Percentiles rank a stretch among this genome's conserved stretches.
These are phyloP conservation scores for Mus spicilegus DNA, from an alignment of 2,113 vertebrate genomes.

Conservation along the genomic window DNA sequence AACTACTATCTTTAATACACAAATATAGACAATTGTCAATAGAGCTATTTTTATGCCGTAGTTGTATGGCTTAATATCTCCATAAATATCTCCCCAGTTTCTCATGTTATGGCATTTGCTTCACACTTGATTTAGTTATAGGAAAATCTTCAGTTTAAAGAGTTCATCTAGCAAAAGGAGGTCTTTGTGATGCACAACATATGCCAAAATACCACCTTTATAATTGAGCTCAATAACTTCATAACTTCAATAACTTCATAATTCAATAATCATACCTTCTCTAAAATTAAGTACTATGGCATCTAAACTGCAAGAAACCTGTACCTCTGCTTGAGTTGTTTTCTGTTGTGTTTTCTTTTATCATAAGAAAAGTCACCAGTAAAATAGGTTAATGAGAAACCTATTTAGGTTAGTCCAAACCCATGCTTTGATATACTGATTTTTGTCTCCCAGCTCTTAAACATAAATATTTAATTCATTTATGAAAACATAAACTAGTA, in stretches of 20 bases:
- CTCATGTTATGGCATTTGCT: neutral
- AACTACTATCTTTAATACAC: neutral
- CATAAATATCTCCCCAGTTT: neutral
- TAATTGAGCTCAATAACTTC: too few species aligned
- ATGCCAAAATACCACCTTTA: too few species aligned
- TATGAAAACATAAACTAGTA: neutral
- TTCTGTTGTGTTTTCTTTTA: neutral
- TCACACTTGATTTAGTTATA: neutral
- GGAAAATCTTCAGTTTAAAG: neutral
- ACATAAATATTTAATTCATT: neutral
- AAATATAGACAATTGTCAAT: neutral
- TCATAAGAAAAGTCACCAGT: neutral
- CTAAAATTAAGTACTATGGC: too few species aligned
- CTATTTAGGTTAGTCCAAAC: neutral
- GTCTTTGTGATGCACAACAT: neutral
- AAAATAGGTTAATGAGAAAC: neutral
- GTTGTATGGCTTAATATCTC: neutral
- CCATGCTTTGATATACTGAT: neutral
- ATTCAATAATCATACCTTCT: neutral
- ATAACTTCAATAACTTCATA: too few species aligned
- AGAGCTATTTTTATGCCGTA: neutral
- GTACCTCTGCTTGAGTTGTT: neutral
- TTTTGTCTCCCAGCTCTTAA: neutral
- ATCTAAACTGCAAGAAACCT: neutral
- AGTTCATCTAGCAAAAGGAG: neutral